These are phyloP conservation scores for Apoda limacodes DNA, from an alignment of 2,888 invertebrate genomes.

Conservation along the genomic window DNA sequence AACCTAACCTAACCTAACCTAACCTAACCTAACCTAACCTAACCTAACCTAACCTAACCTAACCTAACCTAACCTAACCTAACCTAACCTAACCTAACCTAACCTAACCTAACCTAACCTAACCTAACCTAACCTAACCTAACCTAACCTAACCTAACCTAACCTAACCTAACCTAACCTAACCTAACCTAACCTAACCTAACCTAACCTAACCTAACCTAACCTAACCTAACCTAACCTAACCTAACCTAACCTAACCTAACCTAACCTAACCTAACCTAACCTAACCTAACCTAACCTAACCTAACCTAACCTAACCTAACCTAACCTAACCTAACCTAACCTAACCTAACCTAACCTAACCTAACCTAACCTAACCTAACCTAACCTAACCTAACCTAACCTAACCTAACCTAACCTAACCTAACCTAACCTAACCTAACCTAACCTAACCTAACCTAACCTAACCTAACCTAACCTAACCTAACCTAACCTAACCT, in stretches of 20 bases:
- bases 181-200: slow-evolving; percentile 4
- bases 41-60: slow-evolving; percentile 4
- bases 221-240: slow-evolving; percentile 4
- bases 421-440: slow-evolving; percentile 4
- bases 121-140: slow-evolving; percentile 4
- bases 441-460: slow-evolving; percentile 4
- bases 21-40: slow-evolving; percentile 4
- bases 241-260: slow-evolving; percentile 4
- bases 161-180: slow-evolving; percentile 4
- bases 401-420: slow-evolving; percentile 3
- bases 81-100: slow-evolving; percentile 4
- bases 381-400: slow-evolving; percentile 4
- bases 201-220: slow-evolving; percentile 4
- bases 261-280: slow-evolving; percentile 4
- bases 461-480: slow-evolving; percentile 4
- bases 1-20: slow-evolving; percentile 4
- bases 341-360: slow-evolving; percentile 4
- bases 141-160: slow-evolving; percentile 3
- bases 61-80: slow-evolving; percentile 4
- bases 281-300: slow-evolving; percentile 4
- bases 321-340: slow-evolving; percentile 4
- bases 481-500: slow-evolving; percentile 4
- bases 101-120: slow-evolving; percentile 4
- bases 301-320: slow-evolving; percentile 4
- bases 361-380: slow-evolving; percentile 4